Base-by-base conservation (phyloP, 1,140 invertebrate genomes). In the Sinonovacula constricta region DNA sequence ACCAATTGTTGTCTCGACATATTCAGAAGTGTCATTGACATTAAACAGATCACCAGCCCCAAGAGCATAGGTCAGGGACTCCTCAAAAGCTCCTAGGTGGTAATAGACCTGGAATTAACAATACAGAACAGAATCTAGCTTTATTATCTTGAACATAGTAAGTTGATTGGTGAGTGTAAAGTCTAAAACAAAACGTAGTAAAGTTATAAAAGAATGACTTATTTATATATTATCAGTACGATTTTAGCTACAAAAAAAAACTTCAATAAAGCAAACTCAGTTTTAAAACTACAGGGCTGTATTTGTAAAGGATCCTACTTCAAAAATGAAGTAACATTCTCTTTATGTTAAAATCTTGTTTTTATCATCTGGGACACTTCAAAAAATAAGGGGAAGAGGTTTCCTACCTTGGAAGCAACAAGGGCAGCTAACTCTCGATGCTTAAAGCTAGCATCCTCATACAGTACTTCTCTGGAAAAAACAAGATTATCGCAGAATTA, bases 1-100 rank as follows among this genome's bases (percentile, higher is more conserved):
- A 95, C 94, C 93, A 87, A 99, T 96, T 36, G 95, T 99, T 0
- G 98, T 99, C 88, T 99, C 96, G 2, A 99, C 97, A 93, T 99
- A 99, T 92, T 99, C 97, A 79, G 95, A 95, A 60, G 95, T 93
- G 51, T 95, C 94, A 90, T 97, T 97, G 0, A 99, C 96, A 92
- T 99, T 96, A 91, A 99, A 99, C 0, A 98, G 92, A 85, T 96
- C 94, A 59, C 97, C 97, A 86, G 98, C 97, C 65, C 97, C 96
- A 15, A 99, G 92, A 39, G 98, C 97, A 92, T 97, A 98, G 34
- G 95, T 96, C 70, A 99, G 89, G 0, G 98, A 97, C 91, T 99
- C 97, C 90, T 98, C 96, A 92, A 98, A 99, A 4, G 96, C 96
- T 33, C 97, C 97, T 62, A 99, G 92, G 91, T 99, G 97, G 91